These are phyloP conservation scores for Zoanthus solanderi DNA, from an alignment of 92 coral and sea anemone species.

Conservation along the genomic window DNA sequence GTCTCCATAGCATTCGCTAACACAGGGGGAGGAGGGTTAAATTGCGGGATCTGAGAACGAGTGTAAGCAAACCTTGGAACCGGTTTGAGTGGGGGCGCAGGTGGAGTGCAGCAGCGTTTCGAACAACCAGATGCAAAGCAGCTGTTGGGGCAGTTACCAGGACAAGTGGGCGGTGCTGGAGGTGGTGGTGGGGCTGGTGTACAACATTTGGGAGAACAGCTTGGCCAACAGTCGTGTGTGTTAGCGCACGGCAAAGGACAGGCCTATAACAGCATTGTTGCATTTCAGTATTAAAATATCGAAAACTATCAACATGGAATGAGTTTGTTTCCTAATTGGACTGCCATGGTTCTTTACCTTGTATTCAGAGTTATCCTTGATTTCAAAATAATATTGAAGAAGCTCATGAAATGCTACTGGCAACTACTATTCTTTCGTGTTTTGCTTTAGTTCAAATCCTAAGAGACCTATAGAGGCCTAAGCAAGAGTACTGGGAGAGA, in stretches of 20 bases:
- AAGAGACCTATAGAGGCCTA: too few species aligned
- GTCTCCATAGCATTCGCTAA: constrained; percentile 6
- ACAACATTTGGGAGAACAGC: constrained; percentile 72
- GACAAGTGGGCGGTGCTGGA: constrained; percentile 59
- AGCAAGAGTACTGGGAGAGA: too few species aligned
- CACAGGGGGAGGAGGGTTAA: constrained; percentile 21
- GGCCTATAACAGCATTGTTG: constrained; percentile 46
- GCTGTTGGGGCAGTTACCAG: constrained; percentile 64
- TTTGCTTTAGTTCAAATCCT: too few species aligned
- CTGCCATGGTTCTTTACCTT: too few species aligned
- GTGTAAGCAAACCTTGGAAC: constrained; percentile 17
- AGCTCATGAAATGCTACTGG: too few species aligned
- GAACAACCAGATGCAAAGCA: constrained; percentile 69
- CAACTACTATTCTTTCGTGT: too few species aligned
- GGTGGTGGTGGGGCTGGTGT: constrained; percentile 67
- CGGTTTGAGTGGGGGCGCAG: constrained; percentile 55
- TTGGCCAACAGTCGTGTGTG: constrained; percentile 78
- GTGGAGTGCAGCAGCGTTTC: constrained; percentile 73
- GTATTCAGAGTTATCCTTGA: too few species aligned
- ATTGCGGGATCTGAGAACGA: constrained; percentile 10
- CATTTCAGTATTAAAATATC: not conserved
- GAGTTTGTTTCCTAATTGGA: not conserved
- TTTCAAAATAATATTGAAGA: too few species aligned
- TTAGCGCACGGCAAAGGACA: constrained; percentile 84
- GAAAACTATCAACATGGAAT: not conserved